Evolutionary conservation across 2,888 invertebrate genomes (phyloP).

Genomic region (Melanophora roralis): DNA sequence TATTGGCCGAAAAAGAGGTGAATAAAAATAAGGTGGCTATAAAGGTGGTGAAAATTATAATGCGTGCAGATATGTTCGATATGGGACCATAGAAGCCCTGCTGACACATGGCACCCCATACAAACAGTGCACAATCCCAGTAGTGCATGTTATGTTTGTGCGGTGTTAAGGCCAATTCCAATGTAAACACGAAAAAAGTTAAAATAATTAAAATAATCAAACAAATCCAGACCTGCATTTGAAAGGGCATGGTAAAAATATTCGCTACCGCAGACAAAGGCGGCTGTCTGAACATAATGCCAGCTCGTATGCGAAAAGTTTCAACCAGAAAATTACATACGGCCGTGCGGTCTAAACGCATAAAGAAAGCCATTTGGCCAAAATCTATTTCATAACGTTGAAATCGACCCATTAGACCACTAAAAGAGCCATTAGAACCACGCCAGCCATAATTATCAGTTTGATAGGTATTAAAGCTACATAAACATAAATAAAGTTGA

Average conservation of each 20-base stretch:
- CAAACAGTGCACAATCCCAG: slow-evolving; percentile 79
- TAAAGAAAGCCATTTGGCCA: slow-evolving; percentile 79
- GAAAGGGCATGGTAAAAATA: slow-evolving; percentile 81
- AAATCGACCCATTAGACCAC: slow-evolving; percentile 80
- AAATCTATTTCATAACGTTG: slow-evolving; percentile 80
- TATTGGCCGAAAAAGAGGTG: slow-evolving; percentile 82
- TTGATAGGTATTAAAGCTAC: slow-evolving; percentile 74
- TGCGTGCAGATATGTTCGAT: slow-evolving; percentile 78
- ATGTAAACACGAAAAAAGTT: slow-evolving; percentile 67
- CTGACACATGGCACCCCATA: slow-evolving; percentile 81
- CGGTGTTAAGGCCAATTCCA: slow-evolving; percentile 71
- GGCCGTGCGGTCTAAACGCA: slow-evolving; percentile 79
- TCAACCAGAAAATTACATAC: slow-evolving; percentile 79
- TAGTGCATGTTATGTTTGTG: slow-evolving; percentile 68
- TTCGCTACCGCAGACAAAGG: slow-evolving; percentile 81
- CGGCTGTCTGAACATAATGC: slow-evolving; percentile 82
- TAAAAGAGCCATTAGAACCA: slow-evolving; percentile 79
- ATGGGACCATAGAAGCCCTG: slow-evolving; percentile 80
- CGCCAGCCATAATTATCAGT: slow-evolving; percentile 79
- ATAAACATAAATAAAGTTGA: not conserved
- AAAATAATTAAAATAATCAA: slow-evolving; percentile 70
- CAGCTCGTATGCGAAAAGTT: slow-evolving; percentile 78
- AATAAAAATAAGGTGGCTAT: slow-evolving; percentile 80
- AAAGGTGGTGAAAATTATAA: slow-evolving; percentile 80
- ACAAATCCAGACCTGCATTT: slow-evolving; percentile 79